phyloP scores from a whole-genome alignment of 1,140 invertebrate species.

The Hesperophylax magnus region DNA sequence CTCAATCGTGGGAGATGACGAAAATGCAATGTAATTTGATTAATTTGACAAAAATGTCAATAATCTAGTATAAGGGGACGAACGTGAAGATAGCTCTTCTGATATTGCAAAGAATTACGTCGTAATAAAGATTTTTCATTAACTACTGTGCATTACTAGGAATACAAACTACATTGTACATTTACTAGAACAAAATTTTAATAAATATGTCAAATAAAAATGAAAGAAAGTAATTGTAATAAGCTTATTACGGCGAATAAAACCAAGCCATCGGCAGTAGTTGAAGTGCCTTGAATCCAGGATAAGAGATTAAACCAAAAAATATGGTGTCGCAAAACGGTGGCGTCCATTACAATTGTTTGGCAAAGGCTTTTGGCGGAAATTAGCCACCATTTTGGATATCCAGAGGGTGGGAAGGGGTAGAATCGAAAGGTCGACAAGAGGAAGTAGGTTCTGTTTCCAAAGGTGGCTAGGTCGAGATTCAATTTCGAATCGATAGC shows the following conservation, averaged over 20 bases:
- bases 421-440: conserved; percentile 3
- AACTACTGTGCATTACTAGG: too few relatives aligned
- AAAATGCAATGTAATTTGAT: too few relatives aligned
- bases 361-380: conserved; percentile 37
- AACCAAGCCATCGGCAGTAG: background rate
- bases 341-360: conserved; percentile 39
- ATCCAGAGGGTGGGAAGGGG: background rate
- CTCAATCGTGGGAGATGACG: too few relatives aligned
- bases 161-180: too few relatives aligned
- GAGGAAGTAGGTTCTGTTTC: conserved; percentile 14
- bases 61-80: too few relatives aligned
- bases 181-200: too few relatives aligned
- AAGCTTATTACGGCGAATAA: background rate
- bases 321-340: conserved; percentile 33
- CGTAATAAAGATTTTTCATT: too few relatives aligned
- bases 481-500: conserved; percentile 38
- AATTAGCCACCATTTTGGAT: conserved; percentile 38
- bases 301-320: conserved; percentile 35
- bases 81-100: too few relatives aligned
- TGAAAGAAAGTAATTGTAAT: too few relatives aligned
- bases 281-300: background rate
- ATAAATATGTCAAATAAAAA: too few relatives aligned
- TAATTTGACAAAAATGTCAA: too few relatives aligned
- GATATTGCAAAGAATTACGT: too few relatives aligned
- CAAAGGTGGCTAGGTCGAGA: conserved; percentile 34